A percentile compares a stretch with the other conserved stretches of the same genome.
phyloP scores from a whole-genome alignment of 2,888 invertebrate genomes.

The Hemistola chrysoprasaria region DNA sequence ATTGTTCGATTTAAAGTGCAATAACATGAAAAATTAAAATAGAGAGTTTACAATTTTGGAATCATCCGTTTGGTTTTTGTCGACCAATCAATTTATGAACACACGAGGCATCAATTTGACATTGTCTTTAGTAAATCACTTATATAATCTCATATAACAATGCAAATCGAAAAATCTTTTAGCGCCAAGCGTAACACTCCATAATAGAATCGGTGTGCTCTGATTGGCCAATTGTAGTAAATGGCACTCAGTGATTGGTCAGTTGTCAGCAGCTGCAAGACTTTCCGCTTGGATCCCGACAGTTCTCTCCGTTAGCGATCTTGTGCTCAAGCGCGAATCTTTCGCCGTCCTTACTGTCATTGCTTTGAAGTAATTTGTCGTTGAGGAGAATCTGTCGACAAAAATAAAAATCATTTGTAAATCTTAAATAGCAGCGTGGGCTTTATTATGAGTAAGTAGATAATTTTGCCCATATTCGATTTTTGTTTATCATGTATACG shows the following conservation, averaged over 20 bases:
- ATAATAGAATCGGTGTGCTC: slow-evolving; percentile 27
- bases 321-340: slow-evolving; percentile 85
- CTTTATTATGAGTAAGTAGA: too few relatives aligned
- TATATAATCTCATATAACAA: slow-evolving; percentile 11
- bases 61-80: slow-evolving; percentile 8
- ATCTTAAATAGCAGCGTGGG: too few relatives aligned
- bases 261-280: slow-evolving; percentile 85
- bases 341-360: slow-evolving; percentile 87
- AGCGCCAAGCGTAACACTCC: slow-evolving; percentile 4
- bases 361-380: slow-evolving; percentile 87
- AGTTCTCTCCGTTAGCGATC: slow-evolving; percentile 74
- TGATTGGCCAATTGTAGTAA: slow-evolving; percentile 35
- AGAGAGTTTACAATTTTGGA: slow-evolving; percentile 28
- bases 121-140: slow-evolving; percentile 3
- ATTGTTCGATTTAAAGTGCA: slow-evolving; percentile 16
- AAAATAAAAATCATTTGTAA: slow-evolving; percentile 1
- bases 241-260: slow-evolving; percentile 61
- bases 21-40: background rate
- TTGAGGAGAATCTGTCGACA: slow-evolving; percentile 87
- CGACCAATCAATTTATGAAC: slow-evolving; percentile 5
- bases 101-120: slow-evolving; percentile 5
- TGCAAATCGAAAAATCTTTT: slow-evolving; percentile 11
- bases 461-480: too few relatives aligned
- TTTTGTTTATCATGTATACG: too few relatives aligned
- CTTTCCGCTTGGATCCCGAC: slow-evolving; percentile 66